phyloP scores from a whole-genome alignment of 2,113 vertebrate genomes.

The Lagopus leucura region DNA sequence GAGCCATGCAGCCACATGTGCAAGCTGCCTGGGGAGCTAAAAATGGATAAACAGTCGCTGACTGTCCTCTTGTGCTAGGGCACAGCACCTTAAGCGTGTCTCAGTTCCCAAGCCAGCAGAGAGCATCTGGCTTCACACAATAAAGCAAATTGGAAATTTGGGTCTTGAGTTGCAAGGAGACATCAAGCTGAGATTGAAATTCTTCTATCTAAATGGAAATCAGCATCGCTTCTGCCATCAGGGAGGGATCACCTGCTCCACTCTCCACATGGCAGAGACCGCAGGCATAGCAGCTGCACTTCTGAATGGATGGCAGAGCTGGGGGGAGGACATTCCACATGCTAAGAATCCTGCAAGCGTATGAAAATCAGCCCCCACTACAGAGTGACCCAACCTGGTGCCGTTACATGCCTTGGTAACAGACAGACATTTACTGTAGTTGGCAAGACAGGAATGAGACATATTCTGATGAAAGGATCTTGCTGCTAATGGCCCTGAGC shows the following conservation, averaged over 20 bases:
- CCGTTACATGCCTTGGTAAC: rapidly evolving
- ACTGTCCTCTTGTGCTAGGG: neutral
- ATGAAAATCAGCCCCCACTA: neutral
- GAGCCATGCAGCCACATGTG: neutral
- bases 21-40: neutral
- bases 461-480: neutral
- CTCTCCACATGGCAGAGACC: rapidly evolving
- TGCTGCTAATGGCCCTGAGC: neutral
- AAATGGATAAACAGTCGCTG: rapidly evolving
- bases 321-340: neutral
- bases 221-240: neutral
- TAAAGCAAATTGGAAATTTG: neutral
- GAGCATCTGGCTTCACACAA: neutral
- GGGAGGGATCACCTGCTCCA: rapidly evolving
- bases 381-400: neutral
- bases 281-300: rapidly evolving
- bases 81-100: neutral
- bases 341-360: rapidly evolving
- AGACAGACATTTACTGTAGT: neutral
- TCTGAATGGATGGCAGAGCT: neutral
- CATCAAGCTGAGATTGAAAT: neutral
- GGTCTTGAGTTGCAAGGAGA: neutral
- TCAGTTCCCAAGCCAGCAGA: neutral
- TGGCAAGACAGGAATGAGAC: neutral
- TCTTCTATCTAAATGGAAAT: conserved; percentile 55